phyloP scores from a whole-genome alignment of 2,888 invertebrate genomes.

The Hecatera dysodea region DNA sequence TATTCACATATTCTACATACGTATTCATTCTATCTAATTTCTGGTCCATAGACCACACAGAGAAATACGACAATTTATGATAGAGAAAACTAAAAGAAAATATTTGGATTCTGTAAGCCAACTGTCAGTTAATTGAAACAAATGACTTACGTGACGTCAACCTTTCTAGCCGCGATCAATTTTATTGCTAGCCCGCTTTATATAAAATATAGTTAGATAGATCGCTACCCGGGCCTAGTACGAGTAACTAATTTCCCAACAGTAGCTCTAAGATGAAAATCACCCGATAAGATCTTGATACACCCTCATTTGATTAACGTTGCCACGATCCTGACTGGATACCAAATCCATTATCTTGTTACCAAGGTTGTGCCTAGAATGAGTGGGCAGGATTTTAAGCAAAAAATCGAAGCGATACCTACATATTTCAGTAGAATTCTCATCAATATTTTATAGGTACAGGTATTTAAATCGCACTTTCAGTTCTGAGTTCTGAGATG shows the following conservation, averaged over 20 bases:
- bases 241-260: conserved; percentile 43
- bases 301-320: conserved; percentile 63
- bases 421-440: conserved; percentile 1
- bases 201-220: conserved; percentile 51
- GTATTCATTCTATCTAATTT: conserved; percentile 7
- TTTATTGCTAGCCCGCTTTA: conserved; percentile 49
- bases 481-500: conserved; percentile 4
- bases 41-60: conserved; percentile 1
- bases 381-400: conserved; percentile 38
- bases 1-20: background rate
- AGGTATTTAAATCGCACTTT: conserved; percentile 48
- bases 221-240: conserved; percentile 38
- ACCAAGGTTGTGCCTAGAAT: conserved; percentile 49
- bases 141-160: conserved; percentile 61
- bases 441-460: conserved; percentile 43
- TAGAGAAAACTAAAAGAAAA: conserved; percentile 48
- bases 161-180: conserved; percentile 55
- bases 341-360: conserved; percentile 55
- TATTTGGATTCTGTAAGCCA: conserved; percentile 56
- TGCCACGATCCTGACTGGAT: conserved; percentile 48
- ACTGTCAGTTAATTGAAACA: conserved; percentile 65
- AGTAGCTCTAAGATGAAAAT: conserved; percentile 52
- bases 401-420: conserved; percentile 31
- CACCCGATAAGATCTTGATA: conserved; percentile 59
- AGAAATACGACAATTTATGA: conserved; percentile 42